These are phyloP conservation scores for Pandemis cinnamomeana DNA, from an alignment of 2,888 invertebrate species.

Conservation along the genomic window DNA sequence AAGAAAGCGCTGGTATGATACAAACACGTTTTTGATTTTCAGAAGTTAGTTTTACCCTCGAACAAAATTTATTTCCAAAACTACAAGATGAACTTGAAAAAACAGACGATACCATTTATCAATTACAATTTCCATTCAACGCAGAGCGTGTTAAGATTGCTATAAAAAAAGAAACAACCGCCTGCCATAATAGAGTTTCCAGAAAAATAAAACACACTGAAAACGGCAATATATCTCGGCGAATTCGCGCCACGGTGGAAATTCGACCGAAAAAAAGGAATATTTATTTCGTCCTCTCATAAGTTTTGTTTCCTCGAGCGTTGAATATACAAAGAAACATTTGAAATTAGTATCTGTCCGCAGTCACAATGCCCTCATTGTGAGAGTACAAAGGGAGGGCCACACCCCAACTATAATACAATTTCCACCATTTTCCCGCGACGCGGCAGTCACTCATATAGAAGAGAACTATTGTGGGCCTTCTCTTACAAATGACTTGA, in stretches of 20 bases:
- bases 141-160: slow-evolving; percentile 40
- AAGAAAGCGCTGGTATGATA: too few relatives aligned
- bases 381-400: slow-evolving; percentile 62
- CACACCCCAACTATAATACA: slow-evolving; percentile 64
- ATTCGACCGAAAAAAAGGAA: slow-evolving; percentile 44
- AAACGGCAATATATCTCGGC: slow-evolving; percentile 44
- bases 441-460: slow-evolving; percentile 58
- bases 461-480: slow-evolving; percentile 57
- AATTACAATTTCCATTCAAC: slow-evolving; percentile 36
- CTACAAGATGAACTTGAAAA: slow-evolving; percentile 5
- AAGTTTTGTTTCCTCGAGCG: slow-evolving; percentile 58
- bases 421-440: slow-evolving; percentile 59
- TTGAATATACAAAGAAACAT: slow-evolving; percentile 58
- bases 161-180: slow-evolving; percentile 33
- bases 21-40: too few relatives aligned
- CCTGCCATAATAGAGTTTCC: slow-evolving; percentile 42
- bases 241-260: slow-evolving; percentile 28
- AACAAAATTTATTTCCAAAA: slow-evolving; percentile 28
- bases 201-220: slow-evolving; percentile 48
- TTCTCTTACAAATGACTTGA: slow-evolving; percentile 64
- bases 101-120: slow-evolving; percentile 25
- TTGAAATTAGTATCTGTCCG: slow-evolving; percentile 74
- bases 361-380: slow-evolving; percentile 67
- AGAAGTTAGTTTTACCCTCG: not conserved
- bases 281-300: slow-evolving; percentile 50